These are phyloP conservation scores for Montipora capitata DNA, from an alignment of 92 coral and sea anemone species.

Conservation along the genomic window DNA sequence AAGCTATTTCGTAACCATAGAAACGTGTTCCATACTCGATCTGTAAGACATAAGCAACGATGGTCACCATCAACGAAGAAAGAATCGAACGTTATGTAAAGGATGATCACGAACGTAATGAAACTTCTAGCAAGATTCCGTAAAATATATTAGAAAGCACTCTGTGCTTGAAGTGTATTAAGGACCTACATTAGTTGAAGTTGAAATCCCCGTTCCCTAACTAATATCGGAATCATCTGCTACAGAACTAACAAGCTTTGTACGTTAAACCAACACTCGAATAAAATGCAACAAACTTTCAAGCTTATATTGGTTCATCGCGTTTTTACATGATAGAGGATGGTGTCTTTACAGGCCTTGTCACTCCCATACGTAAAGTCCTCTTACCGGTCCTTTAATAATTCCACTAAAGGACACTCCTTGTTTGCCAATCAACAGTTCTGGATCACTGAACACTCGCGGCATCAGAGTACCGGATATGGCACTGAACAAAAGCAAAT, in stretches of 20 bases:
- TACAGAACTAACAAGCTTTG: too few relatives aligned
- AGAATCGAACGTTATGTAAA: neutral
- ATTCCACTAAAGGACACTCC: constrained; percentile 74
- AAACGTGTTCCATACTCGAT: constrained; percentile 88
- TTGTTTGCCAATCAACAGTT: constrained; percentile 29
- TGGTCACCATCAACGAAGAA: neutral
- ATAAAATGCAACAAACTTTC: too few relatives aligned
- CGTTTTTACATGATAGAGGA: neutral
- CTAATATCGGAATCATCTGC: too few relatives aligned
- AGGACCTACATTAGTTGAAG: too few relatives aligned
- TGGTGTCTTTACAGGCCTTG: too few relatives aligned
- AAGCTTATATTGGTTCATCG: too few relatives aligned
- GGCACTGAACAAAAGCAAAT: constrained; percentile 59
- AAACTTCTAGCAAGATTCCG: neutral
- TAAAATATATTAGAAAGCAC: too few relatives aligned
- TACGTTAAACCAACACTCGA: too few relatives aligned
- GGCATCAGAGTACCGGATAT: constrained; percentile 21
- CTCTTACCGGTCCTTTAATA: constrained; percentile 73
- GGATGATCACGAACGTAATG: neutral
- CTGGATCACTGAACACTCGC: constrained; percentile 50
- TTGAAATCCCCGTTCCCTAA: too few relatives aligned
- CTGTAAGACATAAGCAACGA: constrained; percentile 41
- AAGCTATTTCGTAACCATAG: constrained; percentile 80
- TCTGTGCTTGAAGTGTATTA: too few relatives aligned
- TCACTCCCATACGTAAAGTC: neutral